These are phyloP conservation scores for Columba janthina DNA, from an alignment of 2,113 vertebrate species.

Conservation along the genomic window DNA sequence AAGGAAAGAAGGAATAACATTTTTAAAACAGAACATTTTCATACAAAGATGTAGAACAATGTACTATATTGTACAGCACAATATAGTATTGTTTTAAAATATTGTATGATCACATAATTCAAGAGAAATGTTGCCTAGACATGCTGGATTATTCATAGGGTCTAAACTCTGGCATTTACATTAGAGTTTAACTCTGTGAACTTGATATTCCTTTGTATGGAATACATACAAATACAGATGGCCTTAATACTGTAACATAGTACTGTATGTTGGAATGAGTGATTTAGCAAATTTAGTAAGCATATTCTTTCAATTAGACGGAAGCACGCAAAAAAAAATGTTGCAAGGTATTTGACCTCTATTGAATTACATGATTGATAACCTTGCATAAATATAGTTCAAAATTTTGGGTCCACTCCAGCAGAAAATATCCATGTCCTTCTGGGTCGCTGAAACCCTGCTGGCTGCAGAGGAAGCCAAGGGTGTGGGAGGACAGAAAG, in stretches of 20 bases:
- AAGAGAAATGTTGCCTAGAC: neutral
- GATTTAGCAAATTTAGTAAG: constrained; percentile 47
- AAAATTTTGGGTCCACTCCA: neutral
- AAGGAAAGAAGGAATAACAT: neutral
- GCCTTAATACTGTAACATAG: constrained; percentile 37
- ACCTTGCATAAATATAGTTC: constrained; percentile 30
- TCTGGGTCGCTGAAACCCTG: constrained; percentile 2
- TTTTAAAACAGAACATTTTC: neutral
- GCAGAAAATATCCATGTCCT: neutral
- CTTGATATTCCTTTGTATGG: neutral
- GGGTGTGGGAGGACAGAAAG: neutral
- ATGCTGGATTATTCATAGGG: neutral
- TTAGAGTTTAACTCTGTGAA: neutral
- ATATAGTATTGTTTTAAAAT: neutral
- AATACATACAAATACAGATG: constrained; percentile 33
- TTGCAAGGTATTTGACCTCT: constrained; percentile 18
- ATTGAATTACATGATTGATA: constrained; percentile 58
- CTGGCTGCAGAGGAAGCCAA: neutral
- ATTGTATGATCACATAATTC: neutral
- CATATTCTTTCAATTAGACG: constrained; percentile 56
- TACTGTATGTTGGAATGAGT: neutral
- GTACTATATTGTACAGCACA: neutral
- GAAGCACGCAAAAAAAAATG: neutral
- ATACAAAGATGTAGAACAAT: neutral
- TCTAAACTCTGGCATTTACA: neutral